Base-by-base conservation (phyloP, 2,113 vertebrate species). In the Fulmarus glacialis region DNA sequence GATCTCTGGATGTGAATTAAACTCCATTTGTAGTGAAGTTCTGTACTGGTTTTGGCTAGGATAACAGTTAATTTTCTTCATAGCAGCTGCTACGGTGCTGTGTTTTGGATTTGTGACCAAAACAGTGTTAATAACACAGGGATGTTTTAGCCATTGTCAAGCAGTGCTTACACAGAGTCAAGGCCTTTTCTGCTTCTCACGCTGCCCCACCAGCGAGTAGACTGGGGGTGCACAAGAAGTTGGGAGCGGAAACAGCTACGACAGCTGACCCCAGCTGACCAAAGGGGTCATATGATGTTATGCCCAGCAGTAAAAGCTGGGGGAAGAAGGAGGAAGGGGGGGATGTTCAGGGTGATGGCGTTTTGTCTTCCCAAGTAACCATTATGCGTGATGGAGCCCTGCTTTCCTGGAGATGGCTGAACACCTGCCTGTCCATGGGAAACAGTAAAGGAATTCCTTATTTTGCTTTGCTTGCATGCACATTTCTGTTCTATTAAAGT, bases 151-250 rank as follows among this genome's bases (percentile, higher is more conserved):
- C 4, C 0, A 0, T 3, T 66, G 45, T 22, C 67, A 18, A 60
- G 20, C 29, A 62, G 47, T 1, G 2, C 23, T 60, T 29, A 15
- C 22, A 9, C 4, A 42, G 14, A 2, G 12, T 17, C n/a, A 82
- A 72, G 32, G 13, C 1, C 19, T 62, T 15, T 47, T 70, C 13
- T 47, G 11, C 8, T 63, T 21, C 58, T 70, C 7, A 32, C 0
- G 1, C 1, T 2, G 16, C 17, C 9, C 22, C 21, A 45, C 5
- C 24, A 64, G 17, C 0, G 0, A 59, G 63, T 3, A 29, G 9
- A 3, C 0, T 38, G 1, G 21, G 15, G 12, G 4, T 58, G 6
- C 15, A 32, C 17, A 66, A 64, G 24, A 13, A 17, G 10, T 4
- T 73, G 27, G 2, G 15, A 88, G 23, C 12, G 21, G 36, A 30